A percentile compares a stretch with the other conserved stretches of the same genome.
These are phyloP conservation scores for Tretioscincus oriximinensis DNA, from an alignment of 2,113 vertebrate species.

Conservation along the genomic window DNA sequence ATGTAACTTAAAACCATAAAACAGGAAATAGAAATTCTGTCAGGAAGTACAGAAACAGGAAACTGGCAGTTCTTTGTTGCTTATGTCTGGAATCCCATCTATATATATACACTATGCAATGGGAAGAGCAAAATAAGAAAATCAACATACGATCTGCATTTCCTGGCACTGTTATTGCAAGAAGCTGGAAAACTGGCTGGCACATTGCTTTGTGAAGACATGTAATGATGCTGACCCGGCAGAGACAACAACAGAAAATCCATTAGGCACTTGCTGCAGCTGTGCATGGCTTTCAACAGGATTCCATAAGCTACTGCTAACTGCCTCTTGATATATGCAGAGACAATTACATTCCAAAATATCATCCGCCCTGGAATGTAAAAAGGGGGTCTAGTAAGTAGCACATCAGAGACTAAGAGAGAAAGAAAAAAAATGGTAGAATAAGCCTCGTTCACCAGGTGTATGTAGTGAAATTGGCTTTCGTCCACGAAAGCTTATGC, in stretches of 20 bases:
- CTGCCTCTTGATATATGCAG: not conserved
- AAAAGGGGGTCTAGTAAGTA: not conserved
- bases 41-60: too few relatives aligned
- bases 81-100: too few relatives aligned
- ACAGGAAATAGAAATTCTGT: too few relatives aligned
- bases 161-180: not conserved
- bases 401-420: not conserved
- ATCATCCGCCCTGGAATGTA: not conserved
- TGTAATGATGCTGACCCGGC: not conserved
- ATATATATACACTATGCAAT: not conserved
- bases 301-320: not conserved
- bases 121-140: not conserved
- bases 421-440: not conserved
- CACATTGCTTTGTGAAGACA: not conserved
- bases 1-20: too few relatives aligned
- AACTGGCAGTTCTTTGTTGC: too few relatives aligned
- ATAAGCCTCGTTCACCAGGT: too few relatives aligned
- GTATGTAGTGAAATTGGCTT: too few relatives aligned
- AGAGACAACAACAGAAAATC: not conserved
- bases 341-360: not conserved
- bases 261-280: not conserved
- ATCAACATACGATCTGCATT: not conserved
- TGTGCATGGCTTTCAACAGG: not conserved
- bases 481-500: too few relatives aligned
- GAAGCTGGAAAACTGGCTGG: not conserved